These are phyloP conservation scores for Lymantria dispar DNA, from an alignment of 2,888 invertebrate species.

Conservation along the genomic window DNA sequence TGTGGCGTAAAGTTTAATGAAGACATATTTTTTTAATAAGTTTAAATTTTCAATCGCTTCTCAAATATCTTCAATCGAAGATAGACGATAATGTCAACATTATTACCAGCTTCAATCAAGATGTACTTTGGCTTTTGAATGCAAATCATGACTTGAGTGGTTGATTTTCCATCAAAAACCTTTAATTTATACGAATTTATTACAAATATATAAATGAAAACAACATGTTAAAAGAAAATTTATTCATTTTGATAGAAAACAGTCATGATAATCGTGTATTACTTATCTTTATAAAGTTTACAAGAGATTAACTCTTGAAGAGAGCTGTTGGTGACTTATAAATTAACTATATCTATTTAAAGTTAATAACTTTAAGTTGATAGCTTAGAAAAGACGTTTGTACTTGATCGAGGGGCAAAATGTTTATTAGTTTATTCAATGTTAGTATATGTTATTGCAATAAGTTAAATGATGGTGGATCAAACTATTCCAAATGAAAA, in stretches of 20 bases:
- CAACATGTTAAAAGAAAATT: conserved; percentile 21
- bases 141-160: too few species aligned
- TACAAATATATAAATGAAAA: conserved; percentile 16
- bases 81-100: too few species aligned
- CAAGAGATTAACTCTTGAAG: too few species aligned
- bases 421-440: background rate
- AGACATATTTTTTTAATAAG: too few species aligned
- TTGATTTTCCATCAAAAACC: background rate
- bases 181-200: background rate
- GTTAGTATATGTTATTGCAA: background rate
- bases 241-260: conserved; percentile 22
- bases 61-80: too few species aligned
- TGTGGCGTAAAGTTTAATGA: too few species aligned
- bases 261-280: background rate
- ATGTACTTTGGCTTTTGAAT: too few species aligned
- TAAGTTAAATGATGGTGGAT: background rate
- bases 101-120: too few species aligned
- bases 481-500: background rate
- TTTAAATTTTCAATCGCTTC: too few species aligned
- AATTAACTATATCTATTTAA: background rate
- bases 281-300: background rate
- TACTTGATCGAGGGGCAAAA: too few species aligned
- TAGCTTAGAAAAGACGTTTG: too few species aligned
- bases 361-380: too few species aligned
- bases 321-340: background rate